Conservation (phyloP, 2,888 invertebrate species). For the Cheilosia vernalis region DNA sequence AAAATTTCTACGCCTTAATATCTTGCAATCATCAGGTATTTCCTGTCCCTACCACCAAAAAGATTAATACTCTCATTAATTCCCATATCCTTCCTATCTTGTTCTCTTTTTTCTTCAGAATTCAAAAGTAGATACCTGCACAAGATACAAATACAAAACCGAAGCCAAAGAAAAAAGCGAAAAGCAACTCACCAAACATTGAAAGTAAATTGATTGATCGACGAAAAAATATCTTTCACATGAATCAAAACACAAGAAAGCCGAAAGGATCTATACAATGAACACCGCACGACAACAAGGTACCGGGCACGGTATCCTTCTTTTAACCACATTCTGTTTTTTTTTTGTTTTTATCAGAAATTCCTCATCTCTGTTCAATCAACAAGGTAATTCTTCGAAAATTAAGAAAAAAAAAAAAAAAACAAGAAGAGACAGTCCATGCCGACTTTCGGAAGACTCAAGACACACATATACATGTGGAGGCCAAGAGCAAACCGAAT, state of each 20-base stretch:
- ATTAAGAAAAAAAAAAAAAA: neutral
- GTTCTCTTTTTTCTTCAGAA: neutral
- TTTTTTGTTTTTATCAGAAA: conserved; percentile 22
- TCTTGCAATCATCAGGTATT: conserved; percentile 29
- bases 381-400: conserved; percentile 23
- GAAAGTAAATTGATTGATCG: conserved; percentile 66
- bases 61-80: conserved; percentile 6
- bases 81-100: conserved; percentile 23
- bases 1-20: neutral
- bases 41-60: conserved; percentile 32
- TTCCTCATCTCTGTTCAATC: conserved; percentile 49
- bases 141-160: conserved; percentile 6
- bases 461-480: too few relatives aligned
- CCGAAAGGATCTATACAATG: conserved; percentile 32
- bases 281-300: neutral
- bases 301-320: conserved; percentile 10
- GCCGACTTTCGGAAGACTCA: conserved; percentile 8
- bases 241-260: conserved; percentile 50
- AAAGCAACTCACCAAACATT: conserved; percentile 32
- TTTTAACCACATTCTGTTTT: neutral
- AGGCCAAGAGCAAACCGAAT: neutral
- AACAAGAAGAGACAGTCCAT: neutral
- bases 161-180: neutral
- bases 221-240: conserved; percentile 51
- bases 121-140: conserved; percentile 6